Evolutionary conservation across 1,140 invertebrate genomes (phyloP).

Genomic region (Aphelenchoides fujianensis): DNA sequence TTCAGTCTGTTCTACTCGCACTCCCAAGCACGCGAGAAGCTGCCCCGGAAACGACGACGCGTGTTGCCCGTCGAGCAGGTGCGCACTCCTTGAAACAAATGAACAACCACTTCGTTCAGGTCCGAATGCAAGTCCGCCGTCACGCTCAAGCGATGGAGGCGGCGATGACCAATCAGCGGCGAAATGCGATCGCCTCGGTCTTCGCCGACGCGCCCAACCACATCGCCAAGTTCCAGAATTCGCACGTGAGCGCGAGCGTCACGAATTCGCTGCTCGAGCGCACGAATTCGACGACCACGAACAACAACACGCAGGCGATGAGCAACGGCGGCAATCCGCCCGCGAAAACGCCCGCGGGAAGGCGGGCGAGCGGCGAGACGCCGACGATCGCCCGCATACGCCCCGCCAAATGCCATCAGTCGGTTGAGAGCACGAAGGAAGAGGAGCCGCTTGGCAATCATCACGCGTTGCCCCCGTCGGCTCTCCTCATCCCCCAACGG

Average conservation of each 20-base stretch:
- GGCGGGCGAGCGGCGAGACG: neutral
- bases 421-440: no score
- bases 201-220: constrained; percentile 16
- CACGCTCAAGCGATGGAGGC: constrained; percentile 42
- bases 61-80: constrained; percentile 48
- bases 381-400: neutral
- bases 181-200: constrained; percentile 37
- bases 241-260: neutral
- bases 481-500: no score
- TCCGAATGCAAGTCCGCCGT: constrained; percentile 48
- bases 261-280: neutral
- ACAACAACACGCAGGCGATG: neutral
- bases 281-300: neutral
- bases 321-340: neutral
- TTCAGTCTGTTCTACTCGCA: constrained; percentile 39
- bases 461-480: no score
- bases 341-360: neutral
- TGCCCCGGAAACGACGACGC: constrained; percentile 39
- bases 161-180: constrained; percentile 16
- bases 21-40: constrained; percentile 44
- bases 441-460: no score
- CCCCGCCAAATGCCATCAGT: neutral
- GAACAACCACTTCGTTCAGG: no score
- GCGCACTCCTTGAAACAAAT: no score
- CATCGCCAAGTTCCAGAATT: constrained; percentile 1